A percentile compares a stretch with the other conserved stretches of the same genome.
phyloP scores from a whole-genome alignment of 2,888 invertebrate genomes.

The Nephrotoma appendiculata region DNA sequence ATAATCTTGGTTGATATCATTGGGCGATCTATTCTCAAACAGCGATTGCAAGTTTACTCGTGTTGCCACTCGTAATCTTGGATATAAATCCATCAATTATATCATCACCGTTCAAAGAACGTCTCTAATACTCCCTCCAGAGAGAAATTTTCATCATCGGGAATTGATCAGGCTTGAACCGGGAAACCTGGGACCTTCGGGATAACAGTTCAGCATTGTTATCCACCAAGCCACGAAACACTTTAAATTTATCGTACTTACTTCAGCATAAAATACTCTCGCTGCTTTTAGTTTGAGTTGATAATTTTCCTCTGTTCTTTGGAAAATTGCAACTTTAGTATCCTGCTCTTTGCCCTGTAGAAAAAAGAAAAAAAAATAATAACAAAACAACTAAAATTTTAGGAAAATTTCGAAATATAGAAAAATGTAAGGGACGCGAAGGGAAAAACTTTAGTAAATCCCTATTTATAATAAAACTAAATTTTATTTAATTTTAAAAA shows the following conservation, averaged over 20 bases:
- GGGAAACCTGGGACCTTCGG: background rate
- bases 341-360: slow-evolving; percentile 77
- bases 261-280: slow-evolving; percentile 76
- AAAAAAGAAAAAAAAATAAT: slow-evolving; percentile 8
- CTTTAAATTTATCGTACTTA: slow-evolving; percentile 20
- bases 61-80: background rate
- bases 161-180: background rate
- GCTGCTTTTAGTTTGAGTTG: slow-evolving; percentile 95
- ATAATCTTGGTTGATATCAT: slow-evolving; percentile 26
- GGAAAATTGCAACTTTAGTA: slow-evolving; percentile 92
- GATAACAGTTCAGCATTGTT: background rate
- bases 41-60: background rate
- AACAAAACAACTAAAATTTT: background rate
- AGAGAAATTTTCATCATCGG: background rate
- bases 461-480: no score
- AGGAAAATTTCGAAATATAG: background rate
- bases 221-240: background rate
- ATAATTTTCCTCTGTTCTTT: slow-evolving; percentile 95
- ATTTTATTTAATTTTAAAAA: background rate
- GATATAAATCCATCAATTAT: background rate
- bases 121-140: background rate
- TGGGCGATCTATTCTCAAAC: slow-evolving; percentile 8
- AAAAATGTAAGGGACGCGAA: background rate
- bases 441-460: no score
- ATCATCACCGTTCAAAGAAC: background rate